phyloP scores from a whole-genome alignment of 2,797 vertebrate species.

The Darevskia mixta region DNA sequence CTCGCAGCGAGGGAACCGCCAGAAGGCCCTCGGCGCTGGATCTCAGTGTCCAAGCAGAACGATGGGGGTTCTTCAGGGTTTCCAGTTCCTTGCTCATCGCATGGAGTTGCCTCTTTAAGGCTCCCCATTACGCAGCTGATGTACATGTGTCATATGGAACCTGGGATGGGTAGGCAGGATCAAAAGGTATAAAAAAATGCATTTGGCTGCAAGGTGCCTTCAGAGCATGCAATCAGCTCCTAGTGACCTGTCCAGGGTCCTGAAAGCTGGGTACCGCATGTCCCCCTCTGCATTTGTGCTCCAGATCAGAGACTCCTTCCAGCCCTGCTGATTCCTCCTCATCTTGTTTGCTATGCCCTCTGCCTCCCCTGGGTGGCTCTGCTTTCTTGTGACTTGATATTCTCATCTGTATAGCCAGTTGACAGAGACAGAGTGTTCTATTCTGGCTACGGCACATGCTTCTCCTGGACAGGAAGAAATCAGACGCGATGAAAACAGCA shows the following conservation, averaged over 20 bases:
- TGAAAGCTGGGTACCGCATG: neutral
- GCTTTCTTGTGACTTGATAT: neutral
- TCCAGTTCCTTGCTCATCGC: neutral
- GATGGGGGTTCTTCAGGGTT: neutral
- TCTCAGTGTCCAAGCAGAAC: too few species aligned
- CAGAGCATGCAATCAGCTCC: neutral
- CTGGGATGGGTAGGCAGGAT: neutral
- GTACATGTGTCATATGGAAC: too few species aligned
- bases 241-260: too few species aligned
- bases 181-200: neutral
- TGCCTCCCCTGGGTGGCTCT: neutral
- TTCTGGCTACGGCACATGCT: neutral
- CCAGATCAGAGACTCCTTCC: neutral
- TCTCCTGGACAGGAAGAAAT: neutral
- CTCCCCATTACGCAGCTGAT: neutral
- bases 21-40: too few species aligned
- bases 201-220: neutral
- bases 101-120: neutral
- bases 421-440: neutral
- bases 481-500: neutral
- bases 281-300: neutral
- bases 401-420: neutral
- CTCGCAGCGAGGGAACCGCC: too few species aligned
- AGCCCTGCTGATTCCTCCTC: neutral
- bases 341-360: neutral